Conservation (phyloP, 2,888 invertebrate species). For the Tyria jacobaeae region DNA sequence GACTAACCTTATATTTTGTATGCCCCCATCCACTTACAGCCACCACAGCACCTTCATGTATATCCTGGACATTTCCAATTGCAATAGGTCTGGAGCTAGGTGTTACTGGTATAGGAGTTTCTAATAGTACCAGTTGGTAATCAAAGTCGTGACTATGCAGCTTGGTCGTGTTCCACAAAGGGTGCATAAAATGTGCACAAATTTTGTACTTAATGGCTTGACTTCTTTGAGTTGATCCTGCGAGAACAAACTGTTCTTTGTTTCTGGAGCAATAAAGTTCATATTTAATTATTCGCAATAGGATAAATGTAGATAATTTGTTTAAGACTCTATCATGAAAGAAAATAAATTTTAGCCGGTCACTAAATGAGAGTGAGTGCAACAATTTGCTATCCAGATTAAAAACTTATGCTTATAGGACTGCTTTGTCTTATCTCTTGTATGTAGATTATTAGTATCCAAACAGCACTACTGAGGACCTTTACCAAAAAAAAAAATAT, state of each 20-base stretch:
- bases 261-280: constrained; percentile 50
- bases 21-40: constrained; percentile 78
- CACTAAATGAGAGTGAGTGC: too few relatives aligned
- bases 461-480: too few relatives aligned
- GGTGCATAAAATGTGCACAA: constrained; percentile 76
- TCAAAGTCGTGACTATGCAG: constrained; percentile 71
- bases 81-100: constrained; percentile 66
- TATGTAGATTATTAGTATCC: too few relatives aligned
- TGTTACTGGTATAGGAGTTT: constrained; percentile 67
- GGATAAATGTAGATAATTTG: too few relatives aligned
- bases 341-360: too few relatives aligned
- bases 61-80: constrained; percentile 63
- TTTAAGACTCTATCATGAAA: neutral
- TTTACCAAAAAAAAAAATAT: neutral
- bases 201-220: constrained; percentile 57
- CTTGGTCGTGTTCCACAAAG: constrained; percentile 60
- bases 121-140: constrained; percentile 74
- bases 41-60: constrained; percentile 57
- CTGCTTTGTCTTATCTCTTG: neutral
- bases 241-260: constrained; percentile 61
- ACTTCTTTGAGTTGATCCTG: constrained; percentile 68
- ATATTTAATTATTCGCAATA: neutral
- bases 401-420: neutral
- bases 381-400: neutral
- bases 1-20: constrained; percentile 65